Evolutionary conservation across 2,888 invertebrate species (phyloP), one percentile per base, ranked within the genome.

Genomic region (Plagodis dolabraria): DNA sequence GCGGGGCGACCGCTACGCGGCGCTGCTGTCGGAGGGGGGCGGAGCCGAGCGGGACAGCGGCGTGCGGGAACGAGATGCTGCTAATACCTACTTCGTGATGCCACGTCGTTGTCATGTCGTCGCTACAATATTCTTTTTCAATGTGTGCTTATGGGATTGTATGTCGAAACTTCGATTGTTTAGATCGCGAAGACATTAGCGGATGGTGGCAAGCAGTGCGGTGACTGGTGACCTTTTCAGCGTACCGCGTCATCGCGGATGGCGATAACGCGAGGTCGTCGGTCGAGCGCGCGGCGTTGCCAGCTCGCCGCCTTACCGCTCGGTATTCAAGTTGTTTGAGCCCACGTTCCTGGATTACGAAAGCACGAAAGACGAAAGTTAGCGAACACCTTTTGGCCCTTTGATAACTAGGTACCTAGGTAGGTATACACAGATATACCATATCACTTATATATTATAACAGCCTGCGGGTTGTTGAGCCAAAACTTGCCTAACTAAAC

Each of bases 201-300:
- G 79, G 82, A 85, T 83, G 81, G 80, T 80, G 80, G 76, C 70
- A 74, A 79, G 76, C 74, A 77, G 68, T 74, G 72, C 77, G 72
- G 78, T 71, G 80, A 82, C 75, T 86, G 85, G 85, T 87, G 92
- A 92, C 89, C 93, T 92, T 89, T 92, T 82, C 79, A 80, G 75
- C 73, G 79, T 82, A 83, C 83, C 88, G 82, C 86, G 85, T 83
- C 88, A 83, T 81, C 82, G 84, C 86, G 85, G 81, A 80, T 76
- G 81, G 86, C 86, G 90, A 90, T 89, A 87, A 85, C 85, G 76
- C 85, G 89, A 89, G 89, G 92, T 88, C 89, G 91, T 89, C 89
- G 89, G 83, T 87, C 86, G 83, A 75, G 77, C 68, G 82, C 69
- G 89, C 90, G 84, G 72, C 86, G 91, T 92, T 92, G 90, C 92